Base-by-base conservation (phyloP, 2,888 invertebrate species). In the Caenorhabditis sinica region DNA sequence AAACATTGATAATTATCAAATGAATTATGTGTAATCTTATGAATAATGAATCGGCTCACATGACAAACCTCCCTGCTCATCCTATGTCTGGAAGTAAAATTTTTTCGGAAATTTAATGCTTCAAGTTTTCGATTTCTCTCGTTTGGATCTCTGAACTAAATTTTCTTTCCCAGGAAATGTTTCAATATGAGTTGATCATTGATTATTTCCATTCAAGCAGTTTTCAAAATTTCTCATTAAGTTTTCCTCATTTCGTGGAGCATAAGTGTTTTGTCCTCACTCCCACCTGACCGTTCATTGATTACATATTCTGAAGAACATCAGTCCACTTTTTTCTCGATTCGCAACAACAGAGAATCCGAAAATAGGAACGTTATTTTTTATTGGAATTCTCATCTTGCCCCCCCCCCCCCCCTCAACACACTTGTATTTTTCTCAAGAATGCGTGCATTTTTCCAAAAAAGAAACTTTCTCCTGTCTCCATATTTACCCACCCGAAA, bases 401-500 rank as follows among this genome's bases (percentile, higher is more conserved):
- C n/a, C 36, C 43, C 9, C 0, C 5, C 5, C 33, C 30, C 23
- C 33, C 23, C 13, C n/a, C 45, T 36, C 9, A 9, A 36, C 5
- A 40, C 63, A 15, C 23, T 33, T 58, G 17, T 40, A n/a, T 30
- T n/a, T 45, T 33, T 23, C 23, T 25, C 15, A 53, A 45, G n/a
- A 20, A 25, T 61, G 28, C 76, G 76, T 76, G 68, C 60, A 43
- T 13, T 61, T 61, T 69, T 51, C 68, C 49, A 25, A 76, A 40
- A 69, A 75, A 43, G 25, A 58, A 53, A 53, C 66, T 20, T 43
- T 65, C 43, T 51, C 33, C 15, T 36, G 25, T 40, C 15, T n/a
- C 33, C 60, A 58, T 76, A 76, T 76, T 76, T 76, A 61, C 60
- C 76, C 76, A 76, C 68, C 76, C 76, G 40, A 60, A 61, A 76